Evolutionary conservation across 2,888 invertebrate species (phyloP).

Genomic region (Papilio demoleus): DNA sequence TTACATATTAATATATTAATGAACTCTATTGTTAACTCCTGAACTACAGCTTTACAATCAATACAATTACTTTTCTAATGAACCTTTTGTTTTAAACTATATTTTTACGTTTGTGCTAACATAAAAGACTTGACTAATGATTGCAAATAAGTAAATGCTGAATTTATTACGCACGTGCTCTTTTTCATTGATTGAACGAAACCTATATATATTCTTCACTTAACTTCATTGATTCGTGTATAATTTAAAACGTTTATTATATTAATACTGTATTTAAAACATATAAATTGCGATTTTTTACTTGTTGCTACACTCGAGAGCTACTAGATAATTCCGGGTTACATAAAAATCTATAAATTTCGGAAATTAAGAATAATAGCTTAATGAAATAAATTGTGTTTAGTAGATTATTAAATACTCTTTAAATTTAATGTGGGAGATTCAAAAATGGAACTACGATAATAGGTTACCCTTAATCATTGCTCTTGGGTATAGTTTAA

Average conservation of each 20-base stretch:
- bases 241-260: not conserved
- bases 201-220: not conserved
- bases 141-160: conserved; percentile 18
- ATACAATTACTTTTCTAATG: conserved; percentile 35
- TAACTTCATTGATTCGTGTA: not conserved
- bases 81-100: conserved; percentile 33
- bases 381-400: no score
- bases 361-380: no score
- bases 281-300: not conserved
- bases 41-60: conserved; percentile 33
- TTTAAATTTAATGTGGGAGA: no score
- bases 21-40: conserved; percentile 35
- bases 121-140: conserved; percentile 4
- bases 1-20: conserved; percentile 37
- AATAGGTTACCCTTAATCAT: no score
- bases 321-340: no score
- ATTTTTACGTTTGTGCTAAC: conserved; percentile 29
- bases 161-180: conserved; percentile 19
- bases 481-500: no score
- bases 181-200: conserved; percentile 18
- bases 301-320: no score
- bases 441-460: no score
- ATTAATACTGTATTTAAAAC: not conserved
- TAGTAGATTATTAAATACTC: no score
- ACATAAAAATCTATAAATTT: no score